Conservation (phyloP, 1,140 invertebrate species). For the Drosophila virilis region DNA sequence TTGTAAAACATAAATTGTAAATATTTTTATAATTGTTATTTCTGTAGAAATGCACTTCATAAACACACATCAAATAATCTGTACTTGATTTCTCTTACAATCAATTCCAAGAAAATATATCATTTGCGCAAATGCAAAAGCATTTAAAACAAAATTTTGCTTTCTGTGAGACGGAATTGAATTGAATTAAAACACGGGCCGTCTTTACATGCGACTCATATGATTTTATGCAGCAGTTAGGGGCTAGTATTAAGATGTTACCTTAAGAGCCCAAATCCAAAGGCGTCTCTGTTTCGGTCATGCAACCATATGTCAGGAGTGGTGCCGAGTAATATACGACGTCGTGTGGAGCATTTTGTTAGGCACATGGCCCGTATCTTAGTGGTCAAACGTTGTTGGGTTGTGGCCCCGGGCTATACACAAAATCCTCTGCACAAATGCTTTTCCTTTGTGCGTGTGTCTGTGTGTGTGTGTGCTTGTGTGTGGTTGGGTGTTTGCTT, state of each 20-base stretch:
- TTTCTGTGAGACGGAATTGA: not conserved
- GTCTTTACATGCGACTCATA: not conserved
- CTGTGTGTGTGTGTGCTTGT: slow-evolving; percentile 1
- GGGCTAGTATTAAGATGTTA: not conserved
- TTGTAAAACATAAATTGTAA: no score
- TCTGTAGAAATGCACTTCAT: not conserved
- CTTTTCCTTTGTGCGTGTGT: not conserved
- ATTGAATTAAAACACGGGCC: no score
- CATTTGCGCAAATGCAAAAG: not conserved
- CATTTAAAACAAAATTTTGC: not conserved
- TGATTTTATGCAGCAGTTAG: not conserved
- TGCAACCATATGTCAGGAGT: not conserved
- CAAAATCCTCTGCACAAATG: slow-evolving; percentile 3
- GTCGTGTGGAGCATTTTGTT: slow-evolving; percentile 1
- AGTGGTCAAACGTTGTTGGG: slow-evolving; percentile 35
- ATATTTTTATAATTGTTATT: no score
- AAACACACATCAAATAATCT: not conserved
- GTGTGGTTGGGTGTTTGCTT: not conserved
- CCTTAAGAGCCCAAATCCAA: not conserved
- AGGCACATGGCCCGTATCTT: slow-evolving; percentile 12
- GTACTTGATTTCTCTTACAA: not conserved
- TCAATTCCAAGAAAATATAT: not conserved
- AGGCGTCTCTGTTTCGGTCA: no score
- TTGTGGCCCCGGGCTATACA: slow-evolving; percentile 18
- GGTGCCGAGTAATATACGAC: not conserved